Evolutionary conservation across 2,113 vertebrate genomes (phyloP).

Genomic region (Prionailurus bengalensis): DNA sequence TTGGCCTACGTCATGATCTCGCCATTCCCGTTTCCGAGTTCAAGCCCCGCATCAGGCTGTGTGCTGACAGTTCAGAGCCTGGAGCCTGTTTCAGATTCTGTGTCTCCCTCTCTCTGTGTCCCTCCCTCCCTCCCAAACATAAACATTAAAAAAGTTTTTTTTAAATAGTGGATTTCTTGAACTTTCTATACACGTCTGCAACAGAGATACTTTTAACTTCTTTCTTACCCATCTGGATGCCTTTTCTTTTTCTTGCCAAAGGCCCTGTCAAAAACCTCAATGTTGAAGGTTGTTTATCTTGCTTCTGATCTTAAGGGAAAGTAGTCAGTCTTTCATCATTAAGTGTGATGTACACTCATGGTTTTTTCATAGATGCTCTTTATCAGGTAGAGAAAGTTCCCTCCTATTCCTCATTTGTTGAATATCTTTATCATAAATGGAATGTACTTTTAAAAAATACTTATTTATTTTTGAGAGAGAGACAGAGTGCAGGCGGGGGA

Average conservation of each 20-base stretch:
- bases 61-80: no score
- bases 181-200: neutral
- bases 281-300: neutral
- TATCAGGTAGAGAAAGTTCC: neutral
- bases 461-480: no score
- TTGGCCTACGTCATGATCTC: no score
- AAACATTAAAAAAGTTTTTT: no score
- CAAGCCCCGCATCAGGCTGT: no score
- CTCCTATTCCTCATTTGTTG: neutral
- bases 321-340: neutral
- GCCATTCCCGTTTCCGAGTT: no score
- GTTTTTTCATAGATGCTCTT: neutral
- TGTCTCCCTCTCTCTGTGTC: no score
- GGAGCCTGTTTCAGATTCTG: no score
- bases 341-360: neutral
- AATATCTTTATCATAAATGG: constrained; percentile 20
- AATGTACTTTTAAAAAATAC: neutral
- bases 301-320: neutral
- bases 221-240: neutral
- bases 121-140: no score
- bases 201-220: neutral
- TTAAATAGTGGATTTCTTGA: neutral
- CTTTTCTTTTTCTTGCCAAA: neutral
- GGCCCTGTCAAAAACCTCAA: neutral
- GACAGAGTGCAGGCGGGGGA: no score